phyloP scores from a whole-genome alignment of 2,113 vertebrate species.

The Zingel zingel region DNA sequence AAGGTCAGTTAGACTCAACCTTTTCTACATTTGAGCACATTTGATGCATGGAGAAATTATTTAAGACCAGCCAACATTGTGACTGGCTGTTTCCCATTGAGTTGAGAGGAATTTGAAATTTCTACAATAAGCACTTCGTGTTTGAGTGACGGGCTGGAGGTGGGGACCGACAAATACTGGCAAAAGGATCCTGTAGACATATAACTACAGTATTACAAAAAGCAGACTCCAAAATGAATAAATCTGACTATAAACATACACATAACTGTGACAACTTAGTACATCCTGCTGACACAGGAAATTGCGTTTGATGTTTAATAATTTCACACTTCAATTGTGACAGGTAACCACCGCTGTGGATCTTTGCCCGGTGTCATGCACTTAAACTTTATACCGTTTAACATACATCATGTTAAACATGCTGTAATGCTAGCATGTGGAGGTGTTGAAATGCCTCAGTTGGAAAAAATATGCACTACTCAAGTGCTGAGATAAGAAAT shows the following conservation, averaged over 20 bases:
- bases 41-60: background rate
- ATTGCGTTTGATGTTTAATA: conserved; percentile 14
- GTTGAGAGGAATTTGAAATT: conserved; percentile 45
- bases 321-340: conserved; percentile 2
- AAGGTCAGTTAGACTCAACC: background rate
- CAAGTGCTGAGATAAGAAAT: conserved; percentile 6
- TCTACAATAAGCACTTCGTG: conserved; percentile 22
- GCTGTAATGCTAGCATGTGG: background rate
- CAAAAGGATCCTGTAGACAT: background rate
- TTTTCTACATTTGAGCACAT: background rate
- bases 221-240: background rate
- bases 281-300: background rate
- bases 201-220: background rate
- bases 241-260: background rate
- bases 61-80: conserved; percentile 24
- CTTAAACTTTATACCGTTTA: background rate
- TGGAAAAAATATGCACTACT: background rate
- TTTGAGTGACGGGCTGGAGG: conserved; percentile 11
- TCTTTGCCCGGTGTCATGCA: background rate
- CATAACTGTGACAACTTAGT: background rate
- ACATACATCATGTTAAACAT: conserved; percentile 2
- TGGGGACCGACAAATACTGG: conserved; percentile 4
- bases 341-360: background rate
- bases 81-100: conserved; percentile 34
- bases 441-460: background rate